Evolutionary conservation across 2,797 vertebrate species (phyloP).

Genomic region (Otus scops): DNA sequence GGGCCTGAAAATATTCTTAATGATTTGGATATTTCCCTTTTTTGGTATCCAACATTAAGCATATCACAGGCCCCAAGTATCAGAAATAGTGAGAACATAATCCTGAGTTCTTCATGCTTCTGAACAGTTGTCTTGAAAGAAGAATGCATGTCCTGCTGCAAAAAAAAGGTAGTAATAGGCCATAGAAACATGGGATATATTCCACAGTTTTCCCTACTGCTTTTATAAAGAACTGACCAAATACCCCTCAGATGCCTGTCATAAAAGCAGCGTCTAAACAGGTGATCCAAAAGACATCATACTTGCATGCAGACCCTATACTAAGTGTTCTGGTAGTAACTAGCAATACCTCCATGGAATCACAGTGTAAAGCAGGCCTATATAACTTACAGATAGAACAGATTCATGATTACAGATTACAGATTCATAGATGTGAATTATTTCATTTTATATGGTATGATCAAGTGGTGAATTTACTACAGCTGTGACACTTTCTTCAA

Average conservation of each 20-base stretch:
- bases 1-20: not conserved
- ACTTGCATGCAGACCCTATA: not conserved
- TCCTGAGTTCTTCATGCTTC: not conserved
- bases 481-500: not conserved
- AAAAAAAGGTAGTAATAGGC: not conserved
- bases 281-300: not conserved
- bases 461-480: not conserved
- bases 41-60: not conserved
- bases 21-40: not conserved
- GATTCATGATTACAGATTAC: not conserved
- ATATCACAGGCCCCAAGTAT: not conserved
- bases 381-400: not conserved
- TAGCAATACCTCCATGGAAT: not conserved
- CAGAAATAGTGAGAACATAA: not conserved
- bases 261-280: not conserved
- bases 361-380: not conserved
- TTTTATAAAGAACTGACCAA: not conserved
- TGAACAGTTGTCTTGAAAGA: not conserved
- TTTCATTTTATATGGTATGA: not conserved
- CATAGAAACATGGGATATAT: not conserved
- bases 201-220: not conserved
- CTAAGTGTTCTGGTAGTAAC: not conserved
- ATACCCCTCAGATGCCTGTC: not conserved
- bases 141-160: not conserved
- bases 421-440: not conserved